These are phyloP conservation scores for Leptinotarsa tumamoca DNA, from an alignment of 2,888 invertebrate genomes.

Conservation along the genomic window DNA sequence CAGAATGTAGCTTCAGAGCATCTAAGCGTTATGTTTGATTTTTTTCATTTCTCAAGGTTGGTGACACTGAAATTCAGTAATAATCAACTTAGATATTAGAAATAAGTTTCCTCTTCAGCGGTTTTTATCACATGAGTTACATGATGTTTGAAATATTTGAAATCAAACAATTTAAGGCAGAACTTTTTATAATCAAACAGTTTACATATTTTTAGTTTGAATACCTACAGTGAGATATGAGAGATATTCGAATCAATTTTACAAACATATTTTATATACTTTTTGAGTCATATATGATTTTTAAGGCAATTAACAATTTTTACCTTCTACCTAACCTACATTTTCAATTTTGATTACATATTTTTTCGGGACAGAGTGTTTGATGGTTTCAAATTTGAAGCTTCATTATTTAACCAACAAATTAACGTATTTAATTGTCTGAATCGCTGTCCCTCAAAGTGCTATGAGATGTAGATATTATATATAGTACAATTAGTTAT, in stretches of 20 bases:
- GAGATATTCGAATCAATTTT: neutral
- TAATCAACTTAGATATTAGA: too few species aligned
- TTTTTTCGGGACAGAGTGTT: neutral
- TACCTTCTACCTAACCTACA: neutral
- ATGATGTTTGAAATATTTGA: neutral
- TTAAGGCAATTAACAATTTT: too few species aligned
- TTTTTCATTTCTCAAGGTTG: neutral
- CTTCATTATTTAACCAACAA: too few species aligned
- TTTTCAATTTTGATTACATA: neutral
- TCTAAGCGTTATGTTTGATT: neutral
- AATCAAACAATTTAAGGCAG: neutral
- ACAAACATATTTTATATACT: neutral
- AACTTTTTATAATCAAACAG: constrained; percentile 1
- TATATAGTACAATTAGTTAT: constrained; percentile 30
- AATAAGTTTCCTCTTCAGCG: too few species aligned
- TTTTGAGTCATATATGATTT: neutral
- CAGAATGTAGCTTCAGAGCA: neutral
- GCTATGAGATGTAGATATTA: constrained; percentile 30
- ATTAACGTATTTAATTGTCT: too few species aligned
- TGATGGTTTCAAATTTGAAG: too few species aligned
- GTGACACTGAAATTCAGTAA: too few species aligned
- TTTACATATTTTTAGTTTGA: neutral
- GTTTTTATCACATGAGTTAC: too few species aligned
- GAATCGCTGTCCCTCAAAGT: constrained; percentile 18
- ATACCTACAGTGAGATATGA: neutral